Evolutionary conservation across 1,140 invertebrate genomes (phyloP), one percentile per base, ranked within the genome.

Genomic region (Drosophila nebulosa): DNA sequence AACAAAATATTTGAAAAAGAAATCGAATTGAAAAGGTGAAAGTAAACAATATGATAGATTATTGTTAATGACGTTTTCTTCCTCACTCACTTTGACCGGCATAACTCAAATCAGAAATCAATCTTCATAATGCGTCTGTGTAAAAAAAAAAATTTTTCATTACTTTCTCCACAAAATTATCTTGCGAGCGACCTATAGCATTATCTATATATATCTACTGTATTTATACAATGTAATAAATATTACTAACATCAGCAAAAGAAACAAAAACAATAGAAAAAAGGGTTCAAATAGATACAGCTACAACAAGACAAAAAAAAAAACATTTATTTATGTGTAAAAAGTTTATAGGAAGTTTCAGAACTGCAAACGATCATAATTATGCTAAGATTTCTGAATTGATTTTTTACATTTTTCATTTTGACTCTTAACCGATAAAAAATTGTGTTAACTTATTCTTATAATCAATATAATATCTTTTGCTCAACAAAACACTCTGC

Each of bases 11-110:
- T 73, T 75, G 78, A 88, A 78, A 83, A 88, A 88, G 78, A 89
- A 88, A 88, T 89, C 84, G 71, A 79, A 46, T 46, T 46, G 14
- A 64, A 79, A 88, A 89, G 83, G 83, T 88, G 83, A 88, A 88
- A 88, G 83, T 88, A 88, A 88, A 88, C 83, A 83, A 84, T 79
- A 83, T 88, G 83, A 88, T 88, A 79, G 79, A 88, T 86, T 83
- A 59, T 81, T 84, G 75, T 85, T 88, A 75, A 89, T 83, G 80
- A 81, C 77, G 64, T 74, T 83, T 83, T 68, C 58, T 59, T 50
- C 46, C 66, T 74, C 69, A 60, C 64, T 57, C 69, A 63, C 27
- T 73, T 58, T 22, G 56, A 58, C 22, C 26, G 52, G 26, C 52
- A 26, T 55, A 55, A 55, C 9, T 55, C 14, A 30, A 55, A 55